Evolutionary conservation across 2,888 invertebrate genomes (phyloP).

Genomic region (Trachelus iudaicus): DNA sequence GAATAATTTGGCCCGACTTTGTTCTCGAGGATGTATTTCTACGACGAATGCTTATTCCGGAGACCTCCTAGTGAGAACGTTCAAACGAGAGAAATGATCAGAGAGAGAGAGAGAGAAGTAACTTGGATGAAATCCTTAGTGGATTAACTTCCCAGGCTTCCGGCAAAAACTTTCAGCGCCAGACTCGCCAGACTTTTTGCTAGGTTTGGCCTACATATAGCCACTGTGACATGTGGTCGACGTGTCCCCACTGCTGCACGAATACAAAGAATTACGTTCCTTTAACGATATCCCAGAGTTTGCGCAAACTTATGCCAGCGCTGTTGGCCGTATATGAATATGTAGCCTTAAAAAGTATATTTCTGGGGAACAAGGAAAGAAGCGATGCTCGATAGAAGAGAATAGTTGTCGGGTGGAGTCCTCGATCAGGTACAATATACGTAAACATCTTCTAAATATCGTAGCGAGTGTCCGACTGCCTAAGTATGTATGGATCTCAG

Average conservation of each 20-base stretch:
- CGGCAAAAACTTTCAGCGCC: not conserved
- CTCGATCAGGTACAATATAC: too few relatives aligned
- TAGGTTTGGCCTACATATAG: not conserved
- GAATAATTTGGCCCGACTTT: too few relatives aligned
- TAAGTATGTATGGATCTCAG: not conserved
- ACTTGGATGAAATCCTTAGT: not conserved
- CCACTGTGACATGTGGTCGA: not conserved
- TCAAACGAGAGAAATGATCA: too few relatives aligned
- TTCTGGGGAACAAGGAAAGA: too few relatives aligned
- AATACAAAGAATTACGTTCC: not conserved
- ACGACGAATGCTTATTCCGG: too few relatives aligned
- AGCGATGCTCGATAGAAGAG: too few relatives aligned
- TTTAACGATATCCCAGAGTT: not conserved
- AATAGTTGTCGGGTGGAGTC: too few relatives aligned
- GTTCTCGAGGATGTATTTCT: too few relatives aligned
- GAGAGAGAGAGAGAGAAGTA: not conserved
- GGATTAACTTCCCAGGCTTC: not conserved
- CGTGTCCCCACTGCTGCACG: not conserved
- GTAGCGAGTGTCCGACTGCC: too few relatives aligned
- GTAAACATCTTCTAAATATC: too few relatives aligned
- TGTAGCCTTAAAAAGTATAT: not conserved
- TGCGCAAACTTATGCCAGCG: not conserved
- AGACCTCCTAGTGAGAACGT: too few relatives aligned
- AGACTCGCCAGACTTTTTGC: not conserved
- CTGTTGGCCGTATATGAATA: not conserved